Evolutionary conservation across 2,113 vertebrate genomes (phyloP).

Genomic region (Antechinus flavipes): DNA sequence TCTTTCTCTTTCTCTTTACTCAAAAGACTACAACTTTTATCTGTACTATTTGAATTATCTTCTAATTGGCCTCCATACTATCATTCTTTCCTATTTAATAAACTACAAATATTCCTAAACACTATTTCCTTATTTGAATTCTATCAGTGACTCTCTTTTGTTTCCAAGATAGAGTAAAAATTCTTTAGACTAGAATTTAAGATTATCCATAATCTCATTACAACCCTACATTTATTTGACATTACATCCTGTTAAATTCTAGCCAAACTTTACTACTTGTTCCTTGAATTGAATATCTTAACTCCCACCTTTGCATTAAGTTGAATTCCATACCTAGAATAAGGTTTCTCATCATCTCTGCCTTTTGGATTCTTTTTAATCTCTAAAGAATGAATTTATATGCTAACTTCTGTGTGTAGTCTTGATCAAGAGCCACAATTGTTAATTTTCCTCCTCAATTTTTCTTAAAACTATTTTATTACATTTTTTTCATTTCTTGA

Average conservation of each 20-base stretch:
- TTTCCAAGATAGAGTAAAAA: neutral
- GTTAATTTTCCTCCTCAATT: neutral
- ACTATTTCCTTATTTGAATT: neutral
- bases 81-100: neutral
- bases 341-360: neutral
- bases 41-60: neutral
- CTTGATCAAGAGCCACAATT: neutral
- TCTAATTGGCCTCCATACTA: neutral
- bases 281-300: neutral
- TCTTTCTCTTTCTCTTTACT: neutral
- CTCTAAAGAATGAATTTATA: neutral
- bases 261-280: too few relatives aligned
- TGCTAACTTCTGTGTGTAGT: neutral
- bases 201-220: neutral
- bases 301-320: neutral
- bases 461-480: neutral
- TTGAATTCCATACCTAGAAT: neutral
- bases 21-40: too few relatives aligned
- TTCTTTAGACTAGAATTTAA: neutral
- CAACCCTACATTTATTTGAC: neutral
- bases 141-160: too few relatives aligned
- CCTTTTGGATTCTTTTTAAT: neutral
- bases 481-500: neutral
- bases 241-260: neutral
- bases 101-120: neutral